phyloP scores from a whole-genome alignment of 2,797 vertebrate genomes.

The Hirundo rustica region DNA sequence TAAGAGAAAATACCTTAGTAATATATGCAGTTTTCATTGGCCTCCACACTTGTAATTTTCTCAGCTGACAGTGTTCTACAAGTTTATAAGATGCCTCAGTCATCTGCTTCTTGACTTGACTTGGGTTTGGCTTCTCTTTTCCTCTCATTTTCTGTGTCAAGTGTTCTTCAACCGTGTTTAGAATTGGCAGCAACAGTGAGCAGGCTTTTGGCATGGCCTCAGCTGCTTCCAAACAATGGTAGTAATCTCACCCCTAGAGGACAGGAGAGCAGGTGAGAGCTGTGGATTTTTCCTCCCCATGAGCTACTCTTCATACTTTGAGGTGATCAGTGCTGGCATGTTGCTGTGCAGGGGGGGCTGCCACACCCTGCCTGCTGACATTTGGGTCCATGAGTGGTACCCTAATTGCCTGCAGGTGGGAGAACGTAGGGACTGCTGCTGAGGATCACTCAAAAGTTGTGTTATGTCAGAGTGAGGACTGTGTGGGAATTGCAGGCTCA shows the following conservation, averaged over 20 bases:
- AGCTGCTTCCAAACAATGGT: neutral
- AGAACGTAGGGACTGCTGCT: neutral
- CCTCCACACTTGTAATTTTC: neutral
- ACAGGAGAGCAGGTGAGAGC: neutral
- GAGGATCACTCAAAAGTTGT: neutral
- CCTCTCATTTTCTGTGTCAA: neutral
- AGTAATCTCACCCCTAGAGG: neutral
- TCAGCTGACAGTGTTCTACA: neutral
- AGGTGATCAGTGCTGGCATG: neutral
- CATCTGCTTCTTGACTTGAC: neutral
- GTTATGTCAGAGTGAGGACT: neutral
- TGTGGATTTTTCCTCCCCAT: neutral
- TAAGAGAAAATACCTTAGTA: neutral
- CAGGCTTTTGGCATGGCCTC: neutral
- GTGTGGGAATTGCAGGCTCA: neutral
- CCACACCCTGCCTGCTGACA: neutral
- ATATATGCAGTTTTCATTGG: neutral
- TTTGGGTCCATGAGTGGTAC: neutral
- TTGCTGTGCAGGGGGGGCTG: neutral
- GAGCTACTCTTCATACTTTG: neutral
- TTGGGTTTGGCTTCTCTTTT: neutral
- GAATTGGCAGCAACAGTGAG: neutral
- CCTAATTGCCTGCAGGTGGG: neutral
- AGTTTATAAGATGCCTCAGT: neutral
- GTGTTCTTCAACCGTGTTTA: neutral